Evolutionary conservation across 2,113 vertebrate species (phyloP), one percentile per base, ranked within the genome.

Genomic region (Prionailurus viverrinus): DNA sequence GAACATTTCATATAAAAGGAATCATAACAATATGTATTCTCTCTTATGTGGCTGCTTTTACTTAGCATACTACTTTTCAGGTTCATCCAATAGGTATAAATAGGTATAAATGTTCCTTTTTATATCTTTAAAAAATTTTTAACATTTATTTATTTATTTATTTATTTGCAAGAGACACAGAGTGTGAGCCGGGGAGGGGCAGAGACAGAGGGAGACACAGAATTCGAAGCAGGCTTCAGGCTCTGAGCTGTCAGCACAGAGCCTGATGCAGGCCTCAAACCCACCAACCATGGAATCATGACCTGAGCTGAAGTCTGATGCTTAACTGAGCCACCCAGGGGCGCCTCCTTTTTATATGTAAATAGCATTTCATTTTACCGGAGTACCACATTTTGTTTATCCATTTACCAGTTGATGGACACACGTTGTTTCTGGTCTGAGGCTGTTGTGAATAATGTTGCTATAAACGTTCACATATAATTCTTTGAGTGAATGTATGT

Each of bases 1-100:
- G 55, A 89, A 95, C 10, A 83, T 51, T 86, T 82, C 53, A 76
- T 41, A 21, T 80, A n/a, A 88, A 97, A 88, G 41, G 45, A 97
- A 91, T 68, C 16, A 31, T 78, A 58, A 58, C 29, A 83, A 27
- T 63, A 73, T 53, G 3, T 92, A 6, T 27, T 93, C 2, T 95
- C 18, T 79, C 4, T 48, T 95, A 71, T 33, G 41, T 82, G 73
- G 33, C 27, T 82, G 58, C 13, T 90, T 97, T 95, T 16, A 92
- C 21, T 61, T 69, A 93, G 81, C 69, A 74, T 94, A 58, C 39
- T 83, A 18, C 74, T 80, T 73, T 23, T 83, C 53, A 87, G 53
- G 7, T 76, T 89, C 21, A 87, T 86, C 58, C 41, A 61, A 41
- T 3, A 93, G 18, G 18, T 89, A 68, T 76, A 76, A 76, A 12